phyloP scores from a whole-genome alignment of 2,113 vertebrate genomes.

The Pteruthius melanotis region DNA sequence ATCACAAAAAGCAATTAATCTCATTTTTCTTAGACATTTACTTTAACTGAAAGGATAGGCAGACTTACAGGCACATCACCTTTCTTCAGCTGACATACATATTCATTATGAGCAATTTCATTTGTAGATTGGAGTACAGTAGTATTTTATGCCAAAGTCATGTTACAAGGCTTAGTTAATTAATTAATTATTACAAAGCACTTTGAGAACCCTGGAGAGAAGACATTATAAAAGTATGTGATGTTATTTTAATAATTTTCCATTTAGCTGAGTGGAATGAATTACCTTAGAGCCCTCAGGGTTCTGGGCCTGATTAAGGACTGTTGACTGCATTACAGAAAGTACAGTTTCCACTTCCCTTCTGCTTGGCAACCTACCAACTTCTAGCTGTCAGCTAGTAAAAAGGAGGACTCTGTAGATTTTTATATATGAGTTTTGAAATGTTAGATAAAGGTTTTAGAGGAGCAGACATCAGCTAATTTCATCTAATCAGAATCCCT shows the following conservation, averaged over 20 bases:
- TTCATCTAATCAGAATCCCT: neutral
- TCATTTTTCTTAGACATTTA: neutral
- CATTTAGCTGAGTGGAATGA: slow-evolving; percentile 26
- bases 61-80: neutral
- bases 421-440: neutral
- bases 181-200: slow-evolving; percentile 53
- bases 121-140: neutral
- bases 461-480: neutral
- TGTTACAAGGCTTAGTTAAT: slow-evolving; percentile 22
- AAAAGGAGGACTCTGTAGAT: neutral
- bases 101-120: neutral
- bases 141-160: slow-evolving; percentile 15
- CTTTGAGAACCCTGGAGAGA: slow-evolving; percentile 44
- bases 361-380: neutral
- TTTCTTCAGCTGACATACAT: neutral
- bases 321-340: slow-evolving; percentile 17
- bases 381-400: neutral
- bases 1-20: neutral
- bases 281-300: neutral
- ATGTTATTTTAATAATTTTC: slow-evolving; percentile 49
- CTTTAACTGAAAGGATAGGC: neutral
- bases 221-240: neutral
- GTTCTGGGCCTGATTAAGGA: slow-evolving; percentile 20
- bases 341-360: neutral
- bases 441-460: neutral